A percentile compares a stretch with the other conserved stretches of the same genome.
These are phyloP conservation scores for Neolamprologus devosi DNA, from an alignment of 2,113 vertebrate genomes.

Conservation along the genomic window DNA sequence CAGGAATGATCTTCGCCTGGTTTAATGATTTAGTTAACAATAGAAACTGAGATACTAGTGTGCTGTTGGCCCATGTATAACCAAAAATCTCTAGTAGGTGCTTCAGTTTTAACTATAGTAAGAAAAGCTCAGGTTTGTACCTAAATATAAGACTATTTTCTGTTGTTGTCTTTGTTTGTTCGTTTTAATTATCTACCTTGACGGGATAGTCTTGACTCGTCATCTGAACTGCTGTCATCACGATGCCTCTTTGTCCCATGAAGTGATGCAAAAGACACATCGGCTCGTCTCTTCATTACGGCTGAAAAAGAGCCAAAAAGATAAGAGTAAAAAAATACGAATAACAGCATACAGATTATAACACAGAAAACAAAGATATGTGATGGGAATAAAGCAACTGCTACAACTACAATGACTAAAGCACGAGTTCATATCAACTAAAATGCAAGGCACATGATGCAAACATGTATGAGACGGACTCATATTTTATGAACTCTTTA, in stretches of 20 bases:
- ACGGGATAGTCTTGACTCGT: conserved; percentile 44
- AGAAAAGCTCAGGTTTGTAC: neutral
- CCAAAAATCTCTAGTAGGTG: neutral
- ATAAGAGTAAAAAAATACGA: neutral
- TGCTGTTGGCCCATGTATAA: neutral
- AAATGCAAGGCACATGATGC: neutral
- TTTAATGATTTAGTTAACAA: neutral
- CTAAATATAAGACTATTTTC: neutral
- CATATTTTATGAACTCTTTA: neutral
- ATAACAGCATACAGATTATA: neutral
- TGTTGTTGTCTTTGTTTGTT: neutral
- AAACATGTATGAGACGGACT: neutral
- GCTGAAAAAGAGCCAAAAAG: conserved; percentile 3
- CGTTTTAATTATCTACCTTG: conserved; percentile 12
- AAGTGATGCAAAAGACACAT: neutral
- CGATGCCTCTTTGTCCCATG: conserved; percentile 24
- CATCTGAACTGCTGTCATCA: conserved; percentile 55
- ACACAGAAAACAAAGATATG: neutral
- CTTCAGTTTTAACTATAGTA: neutral
- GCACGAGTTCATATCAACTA: neutral
- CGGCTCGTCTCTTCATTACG: conserved; percentile 61
- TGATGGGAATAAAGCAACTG: neutral
- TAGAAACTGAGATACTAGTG: neutral
- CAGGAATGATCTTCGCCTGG: neutral
- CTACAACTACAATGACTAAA: neutral